A percentile compares a stretch with the other conserved stretches of the same genome.
Evolutionary conservation across 2,888 invertebrate genomes (phyloP).

Genomic region (Aspidiotus rigidus): DNA sequence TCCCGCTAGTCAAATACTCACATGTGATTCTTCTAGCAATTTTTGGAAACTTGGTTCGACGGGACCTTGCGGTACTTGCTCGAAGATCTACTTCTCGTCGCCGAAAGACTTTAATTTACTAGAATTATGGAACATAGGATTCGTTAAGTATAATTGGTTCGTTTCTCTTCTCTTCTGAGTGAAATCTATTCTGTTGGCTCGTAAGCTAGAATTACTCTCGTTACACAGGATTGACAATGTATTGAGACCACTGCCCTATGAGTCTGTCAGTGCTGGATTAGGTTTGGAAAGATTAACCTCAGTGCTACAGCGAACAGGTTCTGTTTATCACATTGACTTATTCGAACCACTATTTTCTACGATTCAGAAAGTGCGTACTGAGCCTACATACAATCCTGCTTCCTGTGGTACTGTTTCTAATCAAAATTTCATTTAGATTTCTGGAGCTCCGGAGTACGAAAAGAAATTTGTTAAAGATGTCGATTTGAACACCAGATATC

Average conservation of each 20-base stretch:
- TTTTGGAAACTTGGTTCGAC: constrained; percentile 95
- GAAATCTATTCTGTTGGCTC: not conserved
- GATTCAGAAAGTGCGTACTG: constrained; percentile 54
- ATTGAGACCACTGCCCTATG: constrained; percentile 50
- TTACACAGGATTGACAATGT: constrained; percentile 54
- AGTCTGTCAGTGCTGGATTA: constrained; percentile 92
- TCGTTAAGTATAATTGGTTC: constrained; percentile 82
- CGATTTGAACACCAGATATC: constrained; percentile 62
- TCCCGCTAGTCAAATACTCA: constrained; percentile 58
- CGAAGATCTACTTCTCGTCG: constrained; percentile 60
- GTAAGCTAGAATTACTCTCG: not conserved
- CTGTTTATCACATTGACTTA: constrained; percentile 92
- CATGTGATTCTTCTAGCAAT: constrained; percentile 70
- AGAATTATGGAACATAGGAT: constrained; percentile 95
- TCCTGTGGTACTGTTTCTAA: not conserved
- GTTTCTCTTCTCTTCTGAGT: constrained; percentile 29
- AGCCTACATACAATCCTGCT: not conserved
- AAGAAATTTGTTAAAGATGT: constrained; percentile 53
- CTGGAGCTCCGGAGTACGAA: constrained; percentile 51
- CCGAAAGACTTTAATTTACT: constrained; percentile 55
- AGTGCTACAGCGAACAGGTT: constrained; percentile 67
- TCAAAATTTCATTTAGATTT: constrained; percentile 43
- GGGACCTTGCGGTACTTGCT: constrained; percentile 92
- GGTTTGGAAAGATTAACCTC: constrained; percentile 86
- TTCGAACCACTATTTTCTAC: constrained; percentile 66